Conservation (phyloP, 2,888 invertebrate genomes). For the Dugesia japonica region DNA sequence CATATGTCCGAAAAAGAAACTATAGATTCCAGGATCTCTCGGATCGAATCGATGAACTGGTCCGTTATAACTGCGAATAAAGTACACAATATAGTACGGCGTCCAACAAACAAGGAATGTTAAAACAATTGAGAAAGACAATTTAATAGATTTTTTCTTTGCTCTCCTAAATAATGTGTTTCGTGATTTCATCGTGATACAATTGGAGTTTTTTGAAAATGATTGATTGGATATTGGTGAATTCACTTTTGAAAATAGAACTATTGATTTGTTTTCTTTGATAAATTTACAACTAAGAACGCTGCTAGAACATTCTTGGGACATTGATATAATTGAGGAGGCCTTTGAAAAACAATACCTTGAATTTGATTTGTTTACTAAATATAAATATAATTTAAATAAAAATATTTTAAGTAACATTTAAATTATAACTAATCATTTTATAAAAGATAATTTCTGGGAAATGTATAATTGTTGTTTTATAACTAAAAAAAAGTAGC, state of each 20-base stretch:
- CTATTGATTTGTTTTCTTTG: not conserved
- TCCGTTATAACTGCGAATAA: not conserved
- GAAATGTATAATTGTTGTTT: no score
- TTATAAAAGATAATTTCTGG: no score
- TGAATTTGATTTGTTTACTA: not conserved
- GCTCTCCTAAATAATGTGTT: slow-evolving; percentile 20
- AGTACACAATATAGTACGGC: slow-evolving; percentile 27
- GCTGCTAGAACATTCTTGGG: slow-evolving; percentile 6
- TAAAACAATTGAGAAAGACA: slow-evolving; percentile 13
- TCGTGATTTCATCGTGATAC: not conserved
- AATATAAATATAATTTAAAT: no score
- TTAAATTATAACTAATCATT: no score
- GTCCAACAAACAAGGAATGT: slow-evolving; percentile 29
- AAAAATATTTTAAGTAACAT: no score
- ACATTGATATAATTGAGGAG: not conserved
- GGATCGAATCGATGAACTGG: not conserved
- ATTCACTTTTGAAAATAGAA: not conserved
- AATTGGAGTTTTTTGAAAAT: not conserved
- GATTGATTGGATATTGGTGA: not conserved
- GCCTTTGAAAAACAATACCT: not conserved
- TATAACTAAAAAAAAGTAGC: no score
- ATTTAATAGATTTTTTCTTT: slow-evolving; percentile 23
- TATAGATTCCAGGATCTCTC: not conserved
- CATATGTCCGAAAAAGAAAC: slow-evolving; percentile 27
- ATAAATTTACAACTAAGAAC: not conserved